Evolutionary conservation across 2,797 vertebrate species (phyloP).

Genomic region (Loris lydekkerianus): DNA sequence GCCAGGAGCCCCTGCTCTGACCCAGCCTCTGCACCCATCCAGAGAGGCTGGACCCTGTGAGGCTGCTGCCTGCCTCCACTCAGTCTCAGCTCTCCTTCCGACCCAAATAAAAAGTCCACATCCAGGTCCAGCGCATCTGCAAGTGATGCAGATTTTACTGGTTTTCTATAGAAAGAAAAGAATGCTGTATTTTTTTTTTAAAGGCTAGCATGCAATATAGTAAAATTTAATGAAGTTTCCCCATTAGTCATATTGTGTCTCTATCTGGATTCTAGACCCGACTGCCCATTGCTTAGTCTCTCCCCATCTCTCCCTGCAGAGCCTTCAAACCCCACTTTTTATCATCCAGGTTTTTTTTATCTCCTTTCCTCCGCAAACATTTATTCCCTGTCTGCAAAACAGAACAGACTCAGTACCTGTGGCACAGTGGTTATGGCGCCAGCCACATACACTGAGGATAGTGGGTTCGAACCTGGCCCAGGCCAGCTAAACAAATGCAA

Average conservation of each 20-base stretch:
- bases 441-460: too few relatives aligned
- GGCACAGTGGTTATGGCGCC: too few relatives aligned
- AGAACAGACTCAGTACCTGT: too few relatives aligned
- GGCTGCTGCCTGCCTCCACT: fast-evolving
- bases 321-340: background rate
- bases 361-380: background rate
- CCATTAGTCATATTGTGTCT: background rate
- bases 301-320: background rate
- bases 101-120: background rate
- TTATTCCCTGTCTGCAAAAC: background rate
- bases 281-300: background rate
- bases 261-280: background rate
- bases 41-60: background rate
- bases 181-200: background rate
- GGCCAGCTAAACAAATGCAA: too few relatives aligned
- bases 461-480: too few relatives aligned
- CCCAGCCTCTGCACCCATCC: background rate
- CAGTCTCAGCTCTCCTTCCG: background rate
- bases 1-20: too few relatives aligned
- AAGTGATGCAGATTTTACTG: background rate
- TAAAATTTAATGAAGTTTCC: constrained; percentile 20
- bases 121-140: background rate
- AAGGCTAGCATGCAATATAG: background rate
- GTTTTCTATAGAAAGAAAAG: constrained; percentile 4
- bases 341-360: background rate